Evolutionary conservation across 1,140 invertebrate species (phyloP), one percentile per base, ranked within the genome.

Genomic region (Chionoecetes opilio): DNA sequence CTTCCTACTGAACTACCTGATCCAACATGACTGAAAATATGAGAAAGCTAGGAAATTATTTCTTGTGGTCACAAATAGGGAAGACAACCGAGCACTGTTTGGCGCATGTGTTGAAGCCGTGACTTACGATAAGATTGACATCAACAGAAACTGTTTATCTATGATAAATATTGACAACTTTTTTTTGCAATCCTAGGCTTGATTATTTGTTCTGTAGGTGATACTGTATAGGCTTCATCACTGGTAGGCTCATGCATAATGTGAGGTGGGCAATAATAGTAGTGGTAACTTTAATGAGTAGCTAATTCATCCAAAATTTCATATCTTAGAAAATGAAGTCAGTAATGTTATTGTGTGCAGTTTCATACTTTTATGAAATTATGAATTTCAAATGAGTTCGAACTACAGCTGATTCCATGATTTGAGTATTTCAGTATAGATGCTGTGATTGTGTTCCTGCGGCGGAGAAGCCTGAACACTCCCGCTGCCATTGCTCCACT

Each of bases 221-320:
- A n/a, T 53, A 53, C 46, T 17, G 21, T 82, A 75, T 82, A 32
- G 26, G 63, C 63, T 75, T 75, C 63, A 75, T 75, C n/a, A 75
- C 63, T n/a, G 63, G 63, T 75, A 75, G 63, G 63, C 63, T 75
- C 63, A 75, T 75, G 63, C 63, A 75, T 75, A n/a, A 75, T 75
- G 63, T 75, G 21, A 75, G n/a, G 63, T 75, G 63, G 63, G 63
- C 63, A 75, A n/a, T 75, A n/a, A 75, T 8, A n/a, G 63, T 75
- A 75, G 63, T 75, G 5, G 6, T 75, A 75, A 75, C 63, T 75
- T 75, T n/a, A 75, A 75, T 75, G 63, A 75, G 63, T 75, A 75
- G 63, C n/a, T 5, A 11, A 75, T 75, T 75, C 63, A 21, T n/a
- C n/a, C 63, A 75, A 75, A 75, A 75, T 75, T n/a, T 75, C 21